A percentile compares a stretch with the other conserved stretches of the same genome.
phyloP scores from a whole-genome alignment of 2,888 invertebrate genomes.

The Tanypteryx hageni region DNA sequence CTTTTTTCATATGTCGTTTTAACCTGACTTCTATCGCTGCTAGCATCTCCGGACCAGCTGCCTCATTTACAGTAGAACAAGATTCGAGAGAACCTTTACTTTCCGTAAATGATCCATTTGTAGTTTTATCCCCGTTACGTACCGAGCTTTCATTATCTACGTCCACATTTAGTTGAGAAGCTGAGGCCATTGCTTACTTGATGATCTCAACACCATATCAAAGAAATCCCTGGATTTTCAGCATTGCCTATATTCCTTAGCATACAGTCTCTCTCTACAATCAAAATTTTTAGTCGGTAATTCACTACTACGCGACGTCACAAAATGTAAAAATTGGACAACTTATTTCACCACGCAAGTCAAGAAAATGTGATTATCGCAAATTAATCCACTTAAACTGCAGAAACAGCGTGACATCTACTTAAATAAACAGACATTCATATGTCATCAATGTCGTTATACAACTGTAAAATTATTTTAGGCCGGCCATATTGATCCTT shows the following conservation, averaged over 20 bases:
- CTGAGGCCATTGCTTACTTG: slow-evolving; percentile 48
- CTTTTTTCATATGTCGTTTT: slow-evolving; percentile 65
- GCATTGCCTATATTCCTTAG: not conserved
- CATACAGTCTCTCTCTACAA: not conserved
- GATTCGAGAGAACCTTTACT: slow-evolving; percentile 33
- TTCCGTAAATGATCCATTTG: slow-evolving; percentile 43
- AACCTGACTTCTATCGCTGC: slow-evolving; percentile 40
- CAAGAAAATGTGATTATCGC: not conserved
- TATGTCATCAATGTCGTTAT: not conserved
- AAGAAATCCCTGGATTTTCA: not conserved
- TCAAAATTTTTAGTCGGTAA: not conserved
- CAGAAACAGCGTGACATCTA: not conserved
- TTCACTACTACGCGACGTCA: not conserved
- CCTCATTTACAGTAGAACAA: slow-evolving; percentile 41
- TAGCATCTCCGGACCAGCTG: slow-evolving; percentile 50
- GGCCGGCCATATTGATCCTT: slow-evolving; percentile 63
- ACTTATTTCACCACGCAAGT: not conserved
- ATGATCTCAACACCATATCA: not conserved
- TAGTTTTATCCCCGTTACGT: slow-evolving; percentile 43
- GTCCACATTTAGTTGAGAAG: slow-evolving; percentile 48
- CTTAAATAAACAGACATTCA: not conserved
- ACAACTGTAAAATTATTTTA: slow-evolving; percentile 41
- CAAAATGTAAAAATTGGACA: not conserved
- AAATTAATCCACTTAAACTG: not conserved
- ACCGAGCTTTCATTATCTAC: slow-evolving; percentile 52